Percentiles rank a stretch among this genome's conserved stretches.
phyloP scores from a whole-genome alignment of 2,888 invertebrate genomes.

The Caenorhabditis uteleia region DNA sequence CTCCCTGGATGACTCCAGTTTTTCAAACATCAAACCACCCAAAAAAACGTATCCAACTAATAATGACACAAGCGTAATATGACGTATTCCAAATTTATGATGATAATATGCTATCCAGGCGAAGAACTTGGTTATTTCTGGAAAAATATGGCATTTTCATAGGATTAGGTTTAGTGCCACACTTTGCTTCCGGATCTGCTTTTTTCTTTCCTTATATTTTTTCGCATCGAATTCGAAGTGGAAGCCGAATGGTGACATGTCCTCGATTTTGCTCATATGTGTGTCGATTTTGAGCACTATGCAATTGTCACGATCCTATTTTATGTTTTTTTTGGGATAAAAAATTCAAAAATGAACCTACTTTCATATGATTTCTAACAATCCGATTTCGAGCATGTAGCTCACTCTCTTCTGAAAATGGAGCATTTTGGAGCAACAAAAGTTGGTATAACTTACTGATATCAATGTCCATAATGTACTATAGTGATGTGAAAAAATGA shows the following conservation, averaged over 20 bases:
- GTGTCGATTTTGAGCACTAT: slow-evolving; percentile 53
- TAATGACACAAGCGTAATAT: slow-evolving; percentile 46
- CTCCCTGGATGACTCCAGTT: slow-evolving; percentile 49
- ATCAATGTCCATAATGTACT: slow-evolving; percentile 17
- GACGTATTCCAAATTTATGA: slow-evolving; percentile 58
- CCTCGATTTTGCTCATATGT: slow-evolving; percentile 40
- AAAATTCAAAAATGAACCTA: slow-evolving; percentile 3
- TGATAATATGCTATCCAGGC: slow-evolving; percentile 55
- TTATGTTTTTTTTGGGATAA: background rate
- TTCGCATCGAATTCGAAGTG: slow-evolving; percentile 55
- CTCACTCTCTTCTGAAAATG: slow-evolving; percentile 48
- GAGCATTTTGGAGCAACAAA: too few relatives aligned
- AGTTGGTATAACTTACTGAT: slow-evolving; percentile 38
- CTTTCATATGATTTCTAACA: slow-evolving; percentile 47
- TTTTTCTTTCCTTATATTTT: slow-evolving; percentile 42
- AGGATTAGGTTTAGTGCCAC: background rate
- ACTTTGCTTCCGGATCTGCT: slow-evolving; percentile 40
- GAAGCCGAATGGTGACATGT: slow-evolving; percentile 53
- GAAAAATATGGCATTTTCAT: background rate
- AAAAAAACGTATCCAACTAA: slow-evolving; percentile 48
- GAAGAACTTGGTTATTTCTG: slow-evolving; percentile 51
- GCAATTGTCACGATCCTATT: slow-evolving; percentile 47
- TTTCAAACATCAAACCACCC: slow-evolving; percentile 55
- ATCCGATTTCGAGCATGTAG: slow-evolving; percentile 49
- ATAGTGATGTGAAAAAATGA: background rate